Base-by-base conservation (phyloP, 2,888 invertebrate species). In the Dione juno region DNA sequence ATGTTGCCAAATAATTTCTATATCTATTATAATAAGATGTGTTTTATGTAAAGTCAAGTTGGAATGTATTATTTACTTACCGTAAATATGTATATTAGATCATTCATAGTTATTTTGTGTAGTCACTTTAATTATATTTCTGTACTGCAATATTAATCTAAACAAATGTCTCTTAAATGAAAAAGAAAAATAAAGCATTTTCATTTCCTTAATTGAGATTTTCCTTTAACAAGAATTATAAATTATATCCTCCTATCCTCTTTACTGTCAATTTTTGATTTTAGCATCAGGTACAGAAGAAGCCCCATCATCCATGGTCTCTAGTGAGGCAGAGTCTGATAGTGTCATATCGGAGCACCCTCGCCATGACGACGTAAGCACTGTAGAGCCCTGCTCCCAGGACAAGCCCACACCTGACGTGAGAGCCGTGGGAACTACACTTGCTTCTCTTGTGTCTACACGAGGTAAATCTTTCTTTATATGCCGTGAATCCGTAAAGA, bases 241-340 rank as follows among this genome's bases (percentile, higher is more conserved):
- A n/a, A 48, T 48, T 11, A 21, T 28, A 19, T 19, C 13, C 53
- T 37, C n/a, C n/a, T n/a, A n/a, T n/a, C n/a, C n/a, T n/a, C n/a
- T n/a, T n/a, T n/a, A n/a, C n/a, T n/a, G n/a, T n/a, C n/a, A n/a
- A n/a, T n/a, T n/a, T n/a, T 59, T 21, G 54, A n/a, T 3, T 21
- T 7, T 61, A 84, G 82, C 77, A 53, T 80, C 83, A 76, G 89
- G 87, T 7, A 83, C 85, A n/a, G 92, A 92, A 76, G 92, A 92
- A 70, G 88, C 92, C n/a, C 89, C 90, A 14, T 90, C 91, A 13
- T 92, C 92, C 2, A 90, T 93, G 90, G 91, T 92, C 45, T 92
- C 92, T 1, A 92, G 92, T 66, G 93, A 93, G 73, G 90, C 90
- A 3, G 92, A 93, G 74, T 93, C 92, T 0, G 93, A 92, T 74